Evolutionary conservation across 2,113 vertebrate genomes (phyloP).

Genomic region (Silurus glanis): DNA sequence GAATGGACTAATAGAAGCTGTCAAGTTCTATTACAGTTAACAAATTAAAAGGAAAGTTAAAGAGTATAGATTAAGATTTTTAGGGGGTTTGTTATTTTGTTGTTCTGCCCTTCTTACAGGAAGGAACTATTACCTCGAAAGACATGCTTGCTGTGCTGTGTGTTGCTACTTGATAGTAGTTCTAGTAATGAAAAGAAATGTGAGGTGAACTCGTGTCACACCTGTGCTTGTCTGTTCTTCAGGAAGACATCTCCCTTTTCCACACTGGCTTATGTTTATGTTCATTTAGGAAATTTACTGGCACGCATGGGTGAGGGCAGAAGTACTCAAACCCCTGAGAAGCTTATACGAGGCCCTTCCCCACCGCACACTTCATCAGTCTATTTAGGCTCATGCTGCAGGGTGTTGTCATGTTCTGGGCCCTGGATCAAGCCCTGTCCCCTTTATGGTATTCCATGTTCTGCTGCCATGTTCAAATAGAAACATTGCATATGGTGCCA

Average conservation of each 20-base stretch:
- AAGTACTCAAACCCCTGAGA: neutral
- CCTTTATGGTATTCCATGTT: neutral
- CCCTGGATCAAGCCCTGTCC: no score
- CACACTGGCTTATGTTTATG: neutral
- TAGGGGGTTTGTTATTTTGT: neutral
- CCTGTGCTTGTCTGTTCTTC: constrained; percentile 8
- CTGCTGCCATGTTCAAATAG: neutral
- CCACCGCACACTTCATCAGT: neutral
- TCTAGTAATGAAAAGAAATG: neutral
- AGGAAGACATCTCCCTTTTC: constrained; percentile 1
- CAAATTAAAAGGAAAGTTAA: neutral
- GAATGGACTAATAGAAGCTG: neutral
- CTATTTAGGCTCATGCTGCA: neutral
- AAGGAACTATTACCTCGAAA: neutral
- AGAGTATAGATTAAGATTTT: neutral
- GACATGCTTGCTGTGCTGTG: neutral
- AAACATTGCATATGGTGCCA: neutral
- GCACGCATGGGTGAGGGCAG: neutral
- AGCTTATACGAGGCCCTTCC: neutral
- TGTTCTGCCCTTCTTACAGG: neutral
- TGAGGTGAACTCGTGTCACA: neutral
- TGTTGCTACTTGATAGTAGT: neutral
- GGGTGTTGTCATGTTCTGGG: neutral
- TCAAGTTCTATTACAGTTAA: neutral
- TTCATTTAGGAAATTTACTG: constrained; percentile 11